phyloP scores from a whole-genome alignment of 2,888 invertebrate genomes.

The Hemaris fuciformis region DNA sequence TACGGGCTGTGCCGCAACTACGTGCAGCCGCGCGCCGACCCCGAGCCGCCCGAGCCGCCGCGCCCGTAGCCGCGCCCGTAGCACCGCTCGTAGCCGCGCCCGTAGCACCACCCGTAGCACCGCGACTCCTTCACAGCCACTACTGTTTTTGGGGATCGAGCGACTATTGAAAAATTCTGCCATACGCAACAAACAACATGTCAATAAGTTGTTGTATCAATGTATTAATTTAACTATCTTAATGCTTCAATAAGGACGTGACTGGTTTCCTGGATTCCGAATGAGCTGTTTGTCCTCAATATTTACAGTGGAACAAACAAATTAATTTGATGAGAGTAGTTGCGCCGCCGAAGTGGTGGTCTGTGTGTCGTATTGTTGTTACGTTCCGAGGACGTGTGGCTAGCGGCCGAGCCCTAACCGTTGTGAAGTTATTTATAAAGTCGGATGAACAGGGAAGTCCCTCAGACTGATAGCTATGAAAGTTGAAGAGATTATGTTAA shows the following conservation, averaged over 20 bases:
- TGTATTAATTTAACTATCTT: too few species aligned
- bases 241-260: too few species aligned
- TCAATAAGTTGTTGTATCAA: too few species aligned
- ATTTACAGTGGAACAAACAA: too few species aligned
- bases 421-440: background rate
- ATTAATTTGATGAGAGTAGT: background rate
- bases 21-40: conserved; percentile 48
- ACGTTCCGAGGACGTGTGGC: background rate
- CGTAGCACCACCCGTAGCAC: too few species aligned
- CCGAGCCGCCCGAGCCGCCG: conserved; percentile 1
- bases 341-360: background rate
- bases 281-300: too few species aligned
- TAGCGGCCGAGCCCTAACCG: background rate
- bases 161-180: too few species aligned
- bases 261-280: too few species aligned
- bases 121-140: too few species aligned
- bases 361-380: background rate
- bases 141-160: too few species aligned
- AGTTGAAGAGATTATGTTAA: background rate
- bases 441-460: background rate
- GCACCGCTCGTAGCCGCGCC: too few species aligned
- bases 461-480: conserved; percentile 11
- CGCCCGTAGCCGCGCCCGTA: background rate
- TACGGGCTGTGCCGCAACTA: conserved; percentile 71
- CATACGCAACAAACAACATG: too few species aligned